A percentile compares a stretch with the other conserved stretches of the same genome.
Evolutionary conservation across 2,888 invertebrate species (phyloP).

Genomic region (Ormyrus labotus): DNA sequence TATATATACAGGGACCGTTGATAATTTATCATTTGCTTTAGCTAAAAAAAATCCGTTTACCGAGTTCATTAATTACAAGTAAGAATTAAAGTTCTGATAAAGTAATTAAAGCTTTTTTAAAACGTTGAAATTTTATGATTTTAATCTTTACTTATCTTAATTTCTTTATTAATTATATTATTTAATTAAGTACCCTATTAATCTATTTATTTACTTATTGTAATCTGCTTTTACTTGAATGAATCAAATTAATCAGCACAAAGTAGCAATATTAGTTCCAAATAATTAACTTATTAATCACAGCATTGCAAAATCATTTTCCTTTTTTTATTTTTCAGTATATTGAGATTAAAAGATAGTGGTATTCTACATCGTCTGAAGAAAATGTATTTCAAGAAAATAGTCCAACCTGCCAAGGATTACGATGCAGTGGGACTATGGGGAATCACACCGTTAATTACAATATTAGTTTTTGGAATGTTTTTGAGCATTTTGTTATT

Average conservation of each 20-base stretch:
- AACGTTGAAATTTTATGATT: neutral
- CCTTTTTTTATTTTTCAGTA: conserved; percentile 24
- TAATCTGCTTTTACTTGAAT: neutral
- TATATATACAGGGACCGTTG: conserved; percentile 57
- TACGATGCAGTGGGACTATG: conserved; percentile 49
- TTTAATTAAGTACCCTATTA: no score
- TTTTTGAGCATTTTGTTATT: conserved; percentile 27
- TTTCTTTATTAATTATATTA: no score
- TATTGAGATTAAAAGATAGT: conserved; percentile 50
- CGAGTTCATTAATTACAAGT: conserved; percentile 62
- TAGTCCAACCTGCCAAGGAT: neutral
- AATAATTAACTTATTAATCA: no score
- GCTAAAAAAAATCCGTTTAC: conserved; percentile 59
- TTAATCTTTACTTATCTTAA: neutral
- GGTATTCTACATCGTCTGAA: conserved; percentile 55
- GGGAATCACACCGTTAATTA: conserved; percentile 54
- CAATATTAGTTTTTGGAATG: conserved; percentile 47
- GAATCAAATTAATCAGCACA: neutral
- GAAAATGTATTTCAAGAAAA: conserved; percentile 32
- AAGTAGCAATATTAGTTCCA: no score
- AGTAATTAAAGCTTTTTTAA: no score
- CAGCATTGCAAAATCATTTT: no score
- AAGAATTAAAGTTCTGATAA: conserved; percentile 29
- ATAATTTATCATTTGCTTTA: conserved; percentile 60
- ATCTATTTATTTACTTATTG: no score